Conservation (phyloP, 2,888 invertebrate species). For the Sarcophaga rosellei region DNA sequence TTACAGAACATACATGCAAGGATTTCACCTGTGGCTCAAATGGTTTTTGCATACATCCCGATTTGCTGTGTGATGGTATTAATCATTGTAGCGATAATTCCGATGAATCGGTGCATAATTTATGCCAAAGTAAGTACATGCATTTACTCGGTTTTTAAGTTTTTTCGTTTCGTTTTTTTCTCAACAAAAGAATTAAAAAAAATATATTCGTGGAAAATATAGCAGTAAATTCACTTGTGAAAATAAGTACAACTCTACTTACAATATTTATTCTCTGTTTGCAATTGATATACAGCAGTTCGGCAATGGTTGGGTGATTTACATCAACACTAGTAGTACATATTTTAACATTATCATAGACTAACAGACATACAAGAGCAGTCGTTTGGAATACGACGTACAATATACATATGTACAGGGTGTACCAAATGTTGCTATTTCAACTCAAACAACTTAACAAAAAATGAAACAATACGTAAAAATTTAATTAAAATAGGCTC, state of each 20-base stretch:
- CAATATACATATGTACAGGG: background rate
- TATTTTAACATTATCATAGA: slow-evolving; percentile 33
- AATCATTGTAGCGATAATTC: slow-evolving; percentile 97
- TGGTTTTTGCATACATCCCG: slow-evolving; percentile 95
- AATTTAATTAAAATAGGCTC: too few species aligned
- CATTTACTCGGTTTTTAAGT: background rate
- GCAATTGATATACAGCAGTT: slow-evolving; percentile 41
- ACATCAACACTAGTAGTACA: slow-evolving; percentile 9
- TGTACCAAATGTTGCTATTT: background rate
- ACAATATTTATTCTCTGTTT: background rate
- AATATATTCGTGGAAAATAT: background rate
- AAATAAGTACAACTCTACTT: background rate
- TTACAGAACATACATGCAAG: slow-evolving; percentile 92
- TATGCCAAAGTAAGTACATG: slow-evolving; percentile 90
- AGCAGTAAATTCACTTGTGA: slow-evolving; percentile 11
- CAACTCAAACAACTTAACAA: too few species aligned
- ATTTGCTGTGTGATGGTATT: slow-evolving; percentile 94
- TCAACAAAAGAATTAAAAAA: background rate
- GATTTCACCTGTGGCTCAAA: slow-evolving; percentile 93
- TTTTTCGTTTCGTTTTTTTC: background rate
- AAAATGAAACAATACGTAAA: too few species aligned
- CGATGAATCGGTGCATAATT: slow-evolving; percentile 92
- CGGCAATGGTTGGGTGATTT: slow-evolving; percentile 18
- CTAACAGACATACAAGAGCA: background rate
- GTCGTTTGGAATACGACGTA: background rate